Evolutionary conservation across 1,140 invertebrate genomes (phyloP).

Genomic region (Lasaia peninsularis): DNA sequence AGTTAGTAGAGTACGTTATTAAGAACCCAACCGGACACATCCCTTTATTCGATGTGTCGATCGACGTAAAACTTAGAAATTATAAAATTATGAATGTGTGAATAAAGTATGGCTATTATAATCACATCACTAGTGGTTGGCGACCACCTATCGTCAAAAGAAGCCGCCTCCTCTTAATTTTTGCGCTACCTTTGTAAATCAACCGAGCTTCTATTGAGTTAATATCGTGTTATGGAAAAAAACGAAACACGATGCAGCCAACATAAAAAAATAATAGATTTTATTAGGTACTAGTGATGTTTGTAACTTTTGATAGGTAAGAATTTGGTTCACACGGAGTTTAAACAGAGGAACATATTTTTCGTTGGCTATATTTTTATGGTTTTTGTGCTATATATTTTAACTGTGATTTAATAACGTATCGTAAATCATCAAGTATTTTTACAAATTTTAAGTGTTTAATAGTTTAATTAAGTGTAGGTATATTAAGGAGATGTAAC

Average conservation of each 20-base stretch:
- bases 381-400: no score
- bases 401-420: no score
- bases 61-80: constrained; percentile 10
- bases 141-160: constrained; percentile 73
- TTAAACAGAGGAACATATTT: no score
- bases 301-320: neutral
- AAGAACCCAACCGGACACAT: no score
- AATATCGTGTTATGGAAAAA: neutral
- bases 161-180: constrained; percentile 60
- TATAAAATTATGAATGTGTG: constrained; percentile 45
- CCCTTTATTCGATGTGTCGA: neutral
- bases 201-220: constrained; percentile 45
- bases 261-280: neutral
- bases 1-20: no score
- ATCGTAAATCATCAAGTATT: no score
- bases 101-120: constrained; percentile 71
- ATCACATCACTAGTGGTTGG: constrained; percentile 61
- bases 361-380: no score
- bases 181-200: constrained; percentile 61
- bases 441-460: no score
- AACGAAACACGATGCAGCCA: neutral
- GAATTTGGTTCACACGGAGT: no score
- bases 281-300: neutral
- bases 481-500: no score
- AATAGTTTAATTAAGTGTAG: no score